These are phyloP conservation scores for Noctilio leporinus DNA, from an alignment of 2,113 vertebrate species.

Conservation along the genomic window DNA sequence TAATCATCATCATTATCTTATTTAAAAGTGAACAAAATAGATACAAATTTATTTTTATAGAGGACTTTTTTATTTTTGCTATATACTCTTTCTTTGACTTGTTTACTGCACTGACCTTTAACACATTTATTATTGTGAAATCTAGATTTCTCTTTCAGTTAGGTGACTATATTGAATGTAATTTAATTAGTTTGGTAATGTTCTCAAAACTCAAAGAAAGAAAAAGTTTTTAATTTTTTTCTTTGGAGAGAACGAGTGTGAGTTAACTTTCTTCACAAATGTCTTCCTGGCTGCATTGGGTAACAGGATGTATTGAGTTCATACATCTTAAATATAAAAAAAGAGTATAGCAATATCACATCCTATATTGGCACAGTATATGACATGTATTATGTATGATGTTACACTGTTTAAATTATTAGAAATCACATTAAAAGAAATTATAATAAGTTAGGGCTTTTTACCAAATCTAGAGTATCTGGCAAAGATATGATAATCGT, in stretches of 20 bases:
- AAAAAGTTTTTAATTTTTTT: not conserved
- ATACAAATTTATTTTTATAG: not conserved
- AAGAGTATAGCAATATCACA: slow-evolving; percentile 64
- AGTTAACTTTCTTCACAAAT: slow-evolving; percentile 67
- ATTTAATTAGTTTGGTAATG: slow-evolving; percentile 1
- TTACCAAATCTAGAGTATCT: slow-evolving; percentile 73
- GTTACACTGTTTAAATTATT: slow-evolving; percentile 78
- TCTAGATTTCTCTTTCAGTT: not conserved
- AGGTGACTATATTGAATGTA: not conserved
- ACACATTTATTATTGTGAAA: not conserved
- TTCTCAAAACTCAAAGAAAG: slow-evolving; percentile 38
- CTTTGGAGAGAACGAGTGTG: not conserved
- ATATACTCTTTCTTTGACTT: not conserved
- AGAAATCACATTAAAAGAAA: slow-evolving; percentile 75
- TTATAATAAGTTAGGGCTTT: slow-evolving; percentile 75
- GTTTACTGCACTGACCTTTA: not conserved
- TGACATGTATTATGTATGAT: slow-evolving; percentile 78
- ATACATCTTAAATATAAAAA: slow-evolving; percentile 74
- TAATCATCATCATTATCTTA: not conserved
- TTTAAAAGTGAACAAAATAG: not conserved
- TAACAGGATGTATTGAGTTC: slow-evolving; percentile 75
- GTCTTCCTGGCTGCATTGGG: slow-evolving; percentile 67
- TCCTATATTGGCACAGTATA: slow-evolving; percentile 73
- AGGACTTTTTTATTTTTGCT: not conserved
- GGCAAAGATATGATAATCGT: slow-evolving; percentile 70